Evolutionary conservation across 2,797 vertebrate species (phyloP), one percentile per base, ranked within the genome.

Genomic region (Macropodus opercularis): DNA sequence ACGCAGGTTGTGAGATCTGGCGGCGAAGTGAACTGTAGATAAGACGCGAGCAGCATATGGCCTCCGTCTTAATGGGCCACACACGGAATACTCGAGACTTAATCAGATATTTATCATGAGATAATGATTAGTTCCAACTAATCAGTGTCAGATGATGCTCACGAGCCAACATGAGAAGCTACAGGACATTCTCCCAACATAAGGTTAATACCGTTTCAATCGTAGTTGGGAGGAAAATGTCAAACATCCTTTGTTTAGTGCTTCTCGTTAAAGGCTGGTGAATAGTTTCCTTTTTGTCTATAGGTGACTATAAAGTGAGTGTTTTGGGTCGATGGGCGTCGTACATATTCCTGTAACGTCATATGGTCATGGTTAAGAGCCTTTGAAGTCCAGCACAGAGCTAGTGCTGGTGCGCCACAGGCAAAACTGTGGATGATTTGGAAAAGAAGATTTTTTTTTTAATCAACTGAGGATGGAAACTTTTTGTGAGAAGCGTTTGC

Each of bases 101-200:
- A 49, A 85, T 72, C 43, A 63, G 57, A 67, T 53, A 51, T 68
- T 72, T 52, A 81, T 84, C 83, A 81, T 62, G 73, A 72, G 83
- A 69, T 54, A 5, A 63, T 79, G 43, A 72, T 86, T 47, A 71
- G 46, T 58, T n/a, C n/a, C n/a, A n/a, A 63, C 52, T n/a, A 70
- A 75, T 75, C 56, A 60, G 23, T 58, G 77, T 86, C 84, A 83
- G 74, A 73, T 71, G 84, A 86, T 79, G 38, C 46, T 59, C 56
- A 47, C 17, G 54, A 72, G 63, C 17, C 18, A 42, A 34, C 22
- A 51, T 26, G 35, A 67, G 18, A 21, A 48, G 55, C 35, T 3
- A 35, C 53, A 56, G 47, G 41, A 49, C n/a, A n/a, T n/a, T n/a
- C n/a, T n/a, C n/a, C n/a, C n/a, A n/a, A n/a, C n/a, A n/a, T n/a